Base-by-base conservation (phyloP, 1,140 invertebrate species). In the Diachasmimorpha longicaudata region DNA sequence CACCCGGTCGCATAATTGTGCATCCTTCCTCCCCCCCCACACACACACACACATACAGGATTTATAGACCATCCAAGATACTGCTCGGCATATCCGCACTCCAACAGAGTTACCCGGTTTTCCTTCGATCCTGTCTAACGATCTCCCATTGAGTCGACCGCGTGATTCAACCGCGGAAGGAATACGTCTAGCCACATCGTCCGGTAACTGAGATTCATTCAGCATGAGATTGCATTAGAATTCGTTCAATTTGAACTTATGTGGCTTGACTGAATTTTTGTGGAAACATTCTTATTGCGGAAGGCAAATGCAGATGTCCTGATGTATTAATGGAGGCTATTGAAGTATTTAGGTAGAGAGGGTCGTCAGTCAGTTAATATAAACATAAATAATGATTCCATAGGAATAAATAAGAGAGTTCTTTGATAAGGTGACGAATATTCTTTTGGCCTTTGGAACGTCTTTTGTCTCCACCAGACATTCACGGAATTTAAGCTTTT, bases 71-170 rank as follows among this genome's bases (percentile, higher is more conserved):
- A 63, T 63, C 58, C 19, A 9, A 23, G 58, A 23, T 42, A 42
- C 39, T 42, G 39, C 31, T 58, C 8, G 58, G 5, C 31, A 25
- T 63, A 63, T 63, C 23, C 58, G 58, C 21, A 25, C 19, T 25
- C 19, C 69, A 66, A 44, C 25, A 14, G 70, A 71, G 70, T 72
- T 48, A 74, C 72, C 36, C 69, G 63, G 44, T 37, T 39, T 31
- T 63, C 63, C 74, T 58, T 21, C 76, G 72, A 74, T 72, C 69
- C 76, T 74, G 74, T 77, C 76, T 77, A 74, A 77, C 72, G 72
- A 77, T 77, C 76, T 74, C 69, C 72, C 72, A 77, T 77, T 77
- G 76, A 77, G 76, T 52, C 69, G 72, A 71, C 37, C 66, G 76
- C 11, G 37, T 37, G 72, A 25, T 63, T 63, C 46, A 74, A 67